Evolutionary conservation across 2,797 vertebrate genomes (phyloP).

Genomic region (Rhynchotus rufescens): DNA sequence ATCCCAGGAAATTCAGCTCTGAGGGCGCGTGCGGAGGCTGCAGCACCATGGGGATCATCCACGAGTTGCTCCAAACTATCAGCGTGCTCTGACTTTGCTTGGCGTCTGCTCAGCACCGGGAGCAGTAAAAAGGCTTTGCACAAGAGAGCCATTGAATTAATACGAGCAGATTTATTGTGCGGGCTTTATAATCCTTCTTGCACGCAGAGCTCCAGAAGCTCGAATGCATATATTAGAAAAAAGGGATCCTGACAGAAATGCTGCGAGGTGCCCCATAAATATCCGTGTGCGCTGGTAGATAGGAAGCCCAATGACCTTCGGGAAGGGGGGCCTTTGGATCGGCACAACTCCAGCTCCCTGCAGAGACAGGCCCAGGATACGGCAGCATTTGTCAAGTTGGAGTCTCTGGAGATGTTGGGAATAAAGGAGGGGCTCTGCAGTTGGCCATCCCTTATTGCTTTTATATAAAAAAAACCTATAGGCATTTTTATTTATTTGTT

Average conservation of each 20-base stretch:
- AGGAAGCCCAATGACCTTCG: conserved; percentile 19
- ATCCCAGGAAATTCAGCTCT: neutral
- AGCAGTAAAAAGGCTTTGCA: conserved; percentile 52
- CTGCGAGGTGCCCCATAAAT: neutral
- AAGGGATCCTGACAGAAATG: neutral
- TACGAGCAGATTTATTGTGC: conserved; percentile 43
- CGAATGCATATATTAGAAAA: neutral
- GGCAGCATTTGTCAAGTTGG: neutral
- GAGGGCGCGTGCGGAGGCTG: neutral
- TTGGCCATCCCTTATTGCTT: neutral
- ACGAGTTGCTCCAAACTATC: neutral
- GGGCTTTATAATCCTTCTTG: conserved; percentile 26
- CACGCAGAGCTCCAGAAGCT: conserved; percentile 26
- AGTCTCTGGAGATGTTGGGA: neutral
- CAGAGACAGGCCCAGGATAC: neutral
- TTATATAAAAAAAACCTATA: neutral
- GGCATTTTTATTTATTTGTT: neutral
- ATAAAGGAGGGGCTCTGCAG: neutral
- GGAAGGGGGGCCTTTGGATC: neutral
- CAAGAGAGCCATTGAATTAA: conserved; percentile 54
- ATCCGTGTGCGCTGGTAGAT: neutral
- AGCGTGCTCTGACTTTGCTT: conserved; percentile 2
- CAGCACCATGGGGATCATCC: neutral
- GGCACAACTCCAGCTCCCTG: neutral
- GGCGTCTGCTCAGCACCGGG: neutral